Evolutionary conservation across 2,888 invertebrate species (phyloP).

Genomic region (Oxystoma pomonae): DNA sequence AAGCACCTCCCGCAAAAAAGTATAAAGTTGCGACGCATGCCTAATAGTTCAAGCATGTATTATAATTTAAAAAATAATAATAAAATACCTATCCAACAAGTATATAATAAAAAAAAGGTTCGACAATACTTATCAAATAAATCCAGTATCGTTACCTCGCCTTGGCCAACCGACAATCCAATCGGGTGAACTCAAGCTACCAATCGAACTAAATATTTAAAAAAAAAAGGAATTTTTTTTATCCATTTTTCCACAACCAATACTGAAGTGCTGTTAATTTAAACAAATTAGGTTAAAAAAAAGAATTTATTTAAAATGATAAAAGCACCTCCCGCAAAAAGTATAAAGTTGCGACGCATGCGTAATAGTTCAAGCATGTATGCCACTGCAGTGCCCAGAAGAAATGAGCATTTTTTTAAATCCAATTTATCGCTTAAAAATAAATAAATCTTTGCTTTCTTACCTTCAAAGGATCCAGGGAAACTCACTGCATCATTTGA

Average conservation of each 20-base stretch:
- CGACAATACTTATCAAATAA: too few relatives aligned
- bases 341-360: constrained; percentile 30
- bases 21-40: constrained; percentile 31
- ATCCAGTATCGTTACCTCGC: too few relatives aligned
- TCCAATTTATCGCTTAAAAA: constrained; percentile 23
- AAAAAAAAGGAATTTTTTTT: too few relatives aligned
- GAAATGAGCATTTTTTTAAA: constrained; percentile 29
- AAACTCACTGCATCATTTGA: constrained; percentile 21
- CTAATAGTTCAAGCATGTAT: constrained; percentile 37
- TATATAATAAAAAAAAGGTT: too few relatives aligned
- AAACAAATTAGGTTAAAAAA: background rate
- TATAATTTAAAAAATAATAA: too few relatives aligned
- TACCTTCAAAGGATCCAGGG: constrained; percentile 29
- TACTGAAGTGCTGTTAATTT: too few relatives aligned
- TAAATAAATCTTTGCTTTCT: constrained; percentile 32
- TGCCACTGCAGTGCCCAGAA: constrained; percentile 36
- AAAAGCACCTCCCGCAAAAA: constrained; percentile 33
- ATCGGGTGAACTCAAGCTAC: too few relatives aligned
- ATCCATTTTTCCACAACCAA: too few relatives aligned
- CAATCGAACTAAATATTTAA: too few relatives aligned
- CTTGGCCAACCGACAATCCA: too few relatives aligned
- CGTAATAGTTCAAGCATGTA: constrained; percentile 38
- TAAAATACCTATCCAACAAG: too few relatives aligned
- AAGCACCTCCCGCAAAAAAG: constrained; percentile 34
- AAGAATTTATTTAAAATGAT: background rate